Evolutionary conservation across 2,797 vertebrate genomes (phyloP).

Genomic region (Sebastes oblongus): DNA sequence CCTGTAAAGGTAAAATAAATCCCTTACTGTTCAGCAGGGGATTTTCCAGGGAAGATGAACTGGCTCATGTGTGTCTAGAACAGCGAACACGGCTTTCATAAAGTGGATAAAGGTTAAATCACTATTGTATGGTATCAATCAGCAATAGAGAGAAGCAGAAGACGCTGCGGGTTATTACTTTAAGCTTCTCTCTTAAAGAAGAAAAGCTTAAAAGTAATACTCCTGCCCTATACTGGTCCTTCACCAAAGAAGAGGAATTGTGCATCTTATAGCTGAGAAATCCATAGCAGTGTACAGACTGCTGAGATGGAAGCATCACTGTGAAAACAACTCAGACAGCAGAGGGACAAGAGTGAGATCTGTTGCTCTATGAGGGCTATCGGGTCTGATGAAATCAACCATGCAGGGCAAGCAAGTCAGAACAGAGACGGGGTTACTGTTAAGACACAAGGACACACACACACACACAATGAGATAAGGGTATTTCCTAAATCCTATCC

Average conservation of each 20-base stretch:
- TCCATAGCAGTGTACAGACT: not conserved
- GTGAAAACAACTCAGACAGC: constrained; percentile 31
- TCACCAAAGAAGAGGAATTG: constrained; percentile 5
- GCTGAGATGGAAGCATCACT: constrained; percentile 16
- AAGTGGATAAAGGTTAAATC: constrained; percentile 49
- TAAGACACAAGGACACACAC: constrained; percentile 46
- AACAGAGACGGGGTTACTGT: constrained; percentile 47
- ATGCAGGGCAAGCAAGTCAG: constrained; percentile 34
- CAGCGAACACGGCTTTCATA: constrained; percentile 25
- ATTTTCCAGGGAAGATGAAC: constrained; percentile 30
- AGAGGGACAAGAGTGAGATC: constrained; percentile 23
- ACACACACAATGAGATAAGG: constrained; percentile 46
- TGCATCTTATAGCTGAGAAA: constrained; percentile 9
- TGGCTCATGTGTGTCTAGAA: constrained; percentile 8
- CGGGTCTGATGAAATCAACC: constrained; percentile 54
- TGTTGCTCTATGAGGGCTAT: constrained; percentile 49
- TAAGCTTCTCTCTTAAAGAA: constrained; percentile 27
- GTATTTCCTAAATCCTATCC: constrained; percentile 64
- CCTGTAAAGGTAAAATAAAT: constrained; percentile 19
- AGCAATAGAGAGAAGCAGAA: not conserved
- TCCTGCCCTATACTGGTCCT: not conserved
- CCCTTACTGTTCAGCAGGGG: constrained; percentile 6
- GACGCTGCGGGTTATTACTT: constrained; percentile 42
- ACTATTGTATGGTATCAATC: constrained; percentile 36
- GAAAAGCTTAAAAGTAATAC: constrained; percentile 30